Evolutionary conservation across 2,888 invertebrate species (phyloP).

Genomic region (Thecocarcelia acutangulata): DNA sequence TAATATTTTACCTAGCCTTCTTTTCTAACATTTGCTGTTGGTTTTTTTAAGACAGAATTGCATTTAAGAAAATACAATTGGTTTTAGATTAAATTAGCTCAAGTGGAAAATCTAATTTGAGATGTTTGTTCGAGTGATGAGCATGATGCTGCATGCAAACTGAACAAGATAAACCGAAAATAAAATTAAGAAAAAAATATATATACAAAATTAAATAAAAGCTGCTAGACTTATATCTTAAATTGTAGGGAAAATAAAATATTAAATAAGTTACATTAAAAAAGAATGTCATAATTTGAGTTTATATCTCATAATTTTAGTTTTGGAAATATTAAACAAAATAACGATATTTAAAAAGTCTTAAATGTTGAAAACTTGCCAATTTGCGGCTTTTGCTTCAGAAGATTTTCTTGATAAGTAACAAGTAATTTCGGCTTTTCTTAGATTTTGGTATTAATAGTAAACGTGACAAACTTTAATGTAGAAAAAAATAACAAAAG

Average conservation of each 20-base stretch:
- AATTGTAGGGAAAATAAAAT: neutral
- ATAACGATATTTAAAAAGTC: too few relatives aligned
- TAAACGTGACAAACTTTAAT: too few relatives aligned
- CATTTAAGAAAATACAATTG: constrained; percentile 57
- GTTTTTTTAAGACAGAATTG: constrained; percentile 16
- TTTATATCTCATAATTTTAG: too few relatives aligned
- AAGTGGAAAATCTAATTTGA: constrained; percentile 60
- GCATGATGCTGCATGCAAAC: neutral
- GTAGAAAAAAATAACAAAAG: too few relatives aligned
- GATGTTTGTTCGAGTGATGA: constrained; percentile 22
- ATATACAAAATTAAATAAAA: constrained; percentile 1
- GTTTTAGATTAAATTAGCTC: constrained; percentile 56
- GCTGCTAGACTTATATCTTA: neutral
- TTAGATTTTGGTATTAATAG: too few relatives aligned
- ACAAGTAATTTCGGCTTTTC: too few relatives aligned
- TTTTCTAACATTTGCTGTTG: neutral
- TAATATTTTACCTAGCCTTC: constrained; percentile 3
- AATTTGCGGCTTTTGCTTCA: too few relatives aligned
- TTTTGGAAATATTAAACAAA: too few relatives aligned
- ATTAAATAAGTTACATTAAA: too few relatives aligned
- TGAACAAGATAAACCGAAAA: constrained; percentile 31
- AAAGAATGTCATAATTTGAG: too few relatives aligned
- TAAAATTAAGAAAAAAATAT: neutral
- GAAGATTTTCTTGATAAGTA: too few relatives aligned
- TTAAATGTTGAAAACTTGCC: too few relatives aligned